Base-by-base conservation (phyloP, 2,113 vertebrate genomes). In the Pardalotus punctatus region DNA sequence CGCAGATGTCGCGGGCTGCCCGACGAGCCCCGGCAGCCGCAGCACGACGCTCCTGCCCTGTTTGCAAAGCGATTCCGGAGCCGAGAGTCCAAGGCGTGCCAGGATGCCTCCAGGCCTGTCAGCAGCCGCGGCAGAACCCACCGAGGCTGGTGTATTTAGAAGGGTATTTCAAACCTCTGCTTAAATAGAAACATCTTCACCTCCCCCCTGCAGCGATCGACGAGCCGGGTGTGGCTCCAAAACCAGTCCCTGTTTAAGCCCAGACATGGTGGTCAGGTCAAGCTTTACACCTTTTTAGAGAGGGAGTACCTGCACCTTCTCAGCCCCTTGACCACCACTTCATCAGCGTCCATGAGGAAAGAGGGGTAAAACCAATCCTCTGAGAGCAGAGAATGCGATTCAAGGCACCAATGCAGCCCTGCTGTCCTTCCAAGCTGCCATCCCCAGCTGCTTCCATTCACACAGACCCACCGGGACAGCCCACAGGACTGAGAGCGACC, bases 111-210 rank as follows among this genome's bases (percentile, higher is more conserved):
- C 5, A 4, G 57, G 91, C 35, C 86, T 81, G 38, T 12, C 88
- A 67, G 90, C 76, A 86, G 70, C 93, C 40, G 5, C 91, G 51
- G 78, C 64, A 40, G 36, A 92, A 58, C 40, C 56, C 95, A 81
- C 21, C 71, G 25, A 45, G 48, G 72, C 81, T 64, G 95, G 88
- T 56, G 81, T 22, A 62, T 94, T 86, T 83, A 79, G 95, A 93
- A 82, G 80, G 78, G 86, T 54, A 92, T 94, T 92, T 94, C 94
- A 93, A 83, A 86, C 64, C 85, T 93, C 90, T 76, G 53, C 77
- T 71, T 93, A 84, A 95, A 93, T 71, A 81, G 81, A 81, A 96
- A 72, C 79, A 66, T 84, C 81, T 86, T 76, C 80, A 36, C 13
- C 54, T 48, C 50, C 65, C 43, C 27, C 27, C 8, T 11, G 5